Evolutionary conservation across 1,140 invertebrate species (phyloP), one percentile per base, ranked within the genome.

Genomic region (Mycetomoellerius zeteki): DNA sequence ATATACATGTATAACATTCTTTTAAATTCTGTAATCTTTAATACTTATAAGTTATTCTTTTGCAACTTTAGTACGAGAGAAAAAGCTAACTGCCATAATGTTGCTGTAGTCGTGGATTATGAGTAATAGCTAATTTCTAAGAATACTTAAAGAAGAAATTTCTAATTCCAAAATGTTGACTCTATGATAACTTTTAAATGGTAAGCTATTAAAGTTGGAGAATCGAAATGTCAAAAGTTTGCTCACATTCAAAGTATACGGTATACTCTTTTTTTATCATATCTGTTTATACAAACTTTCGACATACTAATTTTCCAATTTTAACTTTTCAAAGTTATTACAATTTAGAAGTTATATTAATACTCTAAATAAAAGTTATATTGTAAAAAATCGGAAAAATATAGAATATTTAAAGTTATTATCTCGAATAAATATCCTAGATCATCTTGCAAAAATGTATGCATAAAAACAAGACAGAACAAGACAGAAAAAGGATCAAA

Each of bases 101-200:
- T 33, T 78, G 8, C 7, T 27, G 6, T 2, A 5, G 8, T 43
- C 8, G 14, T n/a, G 16, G n/a, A 30, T 33, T 67, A 69, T 0
- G 8, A 52, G 2, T 77, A 80, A 80, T 43, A 52, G 21, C 64
- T 33, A 47, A 21, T 72, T 72, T 37, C 21, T 3, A 6, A 12
- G 16, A 0, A 21, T 33, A 27, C 71, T 56, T 56, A 56, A 71
- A 71, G 37, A 72, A 21, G 19, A 24, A 82, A 56, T 5, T 33
- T 21, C 27, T 82, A 82, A 82, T 82, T 60, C 8, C 24, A 21
- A 84, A 75, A 52, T 50, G 54, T 60, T 30, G 54, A 69, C 1
- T 21, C 47, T 37, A 8, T 21, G 33, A 72, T 73, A 84, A 84
- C 67, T 73, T 84, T 75, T 75, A 73, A 73, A 75, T 47, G 50